Percentiles rank a stretch among this genome's conserved stretches.
phyloP scores from a whole-genome alignment of 2,797 vertebrate genomes.

The Chelon labrosus region DNA sequence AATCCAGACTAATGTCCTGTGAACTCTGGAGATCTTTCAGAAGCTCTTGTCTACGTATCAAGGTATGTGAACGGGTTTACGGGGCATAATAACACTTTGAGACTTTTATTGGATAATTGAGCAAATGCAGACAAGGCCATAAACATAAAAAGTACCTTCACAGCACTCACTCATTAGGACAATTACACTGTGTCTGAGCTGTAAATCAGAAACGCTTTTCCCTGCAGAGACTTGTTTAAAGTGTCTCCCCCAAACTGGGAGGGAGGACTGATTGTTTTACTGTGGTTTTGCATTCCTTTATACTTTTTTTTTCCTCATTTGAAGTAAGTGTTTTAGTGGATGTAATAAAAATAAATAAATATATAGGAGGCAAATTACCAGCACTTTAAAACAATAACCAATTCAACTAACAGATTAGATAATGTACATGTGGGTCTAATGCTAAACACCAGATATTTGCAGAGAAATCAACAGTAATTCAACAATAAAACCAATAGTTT shows the following conservation, averaged over 20 bases:
- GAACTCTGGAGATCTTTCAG: neutral
- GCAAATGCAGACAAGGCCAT: neutral
- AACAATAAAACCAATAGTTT: neutral
- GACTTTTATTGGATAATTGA: neutral
- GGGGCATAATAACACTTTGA: neutral
- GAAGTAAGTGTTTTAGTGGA: neutral
- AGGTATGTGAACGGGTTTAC: neutral
- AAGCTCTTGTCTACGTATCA: neutral
- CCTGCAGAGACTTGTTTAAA: constrained; percentile 3
- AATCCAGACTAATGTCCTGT: too few species aligned
- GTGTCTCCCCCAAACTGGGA: neutral
- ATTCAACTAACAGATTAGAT: neutral
- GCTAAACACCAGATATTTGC: neutral
- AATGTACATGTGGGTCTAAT: neutral
- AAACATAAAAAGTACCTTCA: constrained; percentile 10
- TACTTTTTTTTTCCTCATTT: neutral
- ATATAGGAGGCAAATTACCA: neutral
- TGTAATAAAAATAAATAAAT: neutral
- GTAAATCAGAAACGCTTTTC: constrained; percentile 6
- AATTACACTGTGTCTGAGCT: neutral
- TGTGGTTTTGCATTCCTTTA: neutral
- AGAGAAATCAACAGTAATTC: neutral
- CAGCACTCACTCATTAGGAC: constrained; percentile 12
- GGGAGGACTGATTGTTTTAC: neutral
- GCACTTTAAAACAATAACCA: neutral